Conservation (phyloP, 1,140 invertebrate genomes). For the Cyclargus thomasi region DNA sequence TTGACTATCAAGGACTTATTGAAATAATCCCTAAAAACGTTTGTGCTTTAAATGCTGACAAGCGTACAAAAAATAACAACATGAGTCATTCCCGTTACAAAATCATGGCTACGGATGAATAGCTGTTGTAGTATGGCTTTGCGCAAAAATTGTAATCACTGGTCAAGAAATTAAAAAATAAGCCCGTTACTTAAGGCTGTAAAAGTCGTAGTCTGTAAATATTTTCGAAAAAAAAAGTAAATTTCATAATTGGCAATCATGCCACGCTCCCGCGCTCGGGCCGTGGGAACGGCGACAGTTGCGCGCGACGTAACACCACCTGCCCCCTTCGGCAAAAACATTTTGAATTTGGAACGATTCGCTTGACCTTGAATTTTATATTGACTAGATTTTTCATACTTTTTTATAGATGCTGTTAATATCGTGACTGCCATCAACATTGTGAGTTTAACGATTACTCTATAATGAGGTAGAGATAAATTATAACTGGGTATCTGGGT, state of each 20-base stretch:
- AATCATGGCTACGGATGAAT: not conserved
- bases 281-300: conserved; percentile 44
- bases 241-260: conserved; percentile 59
- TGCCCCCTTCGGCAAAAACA: conserved; percentile 60
- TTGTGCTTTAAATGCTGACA: too few relatives aligned
- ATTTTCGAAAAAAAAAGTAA: conserved; percentile 17
- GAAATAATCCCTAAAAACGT: too few relatives aligned
- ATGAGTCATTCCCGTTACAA: conserved; percentile 1
- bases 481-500: too few relatives aligned
- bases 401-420: conserved; percentile 1
- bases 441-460: too few relatives aligned
- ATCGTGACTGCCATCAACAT: not conserved
- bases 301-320: conserved; percentile 42
- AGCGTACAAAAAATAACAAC: not conserved
- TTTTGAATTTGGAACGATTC: conserved; percentile 59
- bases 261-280: conserved; percentile 40
- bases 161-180: not conserved
- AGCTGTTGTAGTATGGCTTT: not conserved
- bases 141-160: not conserved
- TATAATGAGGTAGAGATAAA: too few relatives aligned
- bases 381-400: conserved; percentile 16
- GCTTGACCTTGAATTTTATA: conserved; percentile 52
- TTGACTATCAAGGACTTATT: too few relatives aligned
- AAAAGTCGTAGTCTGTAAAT: conserved; percentile 1
- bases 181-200: not conserved